Base-by-base conservation (phyloP, 2,113 vertebrate species). In the Caranx melampygus region DNA sequence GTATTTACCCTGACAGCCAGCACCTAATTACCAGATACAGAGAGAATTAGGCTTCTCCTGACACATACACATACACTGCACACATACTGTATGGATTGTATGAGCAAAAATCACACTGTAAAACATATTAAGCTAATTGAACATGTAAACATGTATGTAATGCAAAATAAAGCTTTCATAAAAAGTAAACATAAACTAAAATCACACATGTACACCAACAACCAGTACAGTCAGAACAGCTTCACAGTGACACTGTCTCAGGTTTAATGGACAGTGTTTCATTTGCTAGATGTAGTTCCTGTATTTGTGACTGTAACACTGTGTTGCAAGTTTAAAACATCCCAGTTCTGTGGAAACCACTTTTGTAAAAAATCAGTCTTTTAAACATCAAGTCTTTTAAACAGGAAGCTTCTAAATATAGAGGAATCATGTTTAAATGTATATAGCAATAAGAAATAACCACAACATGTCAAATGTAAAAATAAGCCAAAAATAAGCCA, bases 1-100 rank as follows among this genome's bases (percentile, higher is more conserved):
- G 93, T 95, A 95, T 88, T 96, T 97, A 79, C 97, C 96, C 92
- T 93, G 94, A 75, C 97, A 96, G 90, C 95, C 96, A 61, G 92
- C 90, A 5, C 92, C 97, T 97, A 79, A n/a, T 12, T 49, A 67
- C 1, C 49, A 51, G 79, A 70, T 1, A 79, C 5, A 88, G 20
- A 71, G 7, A 8, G 3, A 33, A 15, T 42, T 3, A 78, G 76
- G 63, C 2, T 35, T 71, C 12, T 10, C 18, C 62, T 60, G 2
- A 35, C 10, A 21, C 11, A 40, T 26, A 26, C 26, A 26, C 26
- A 26, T 26, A 26, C 26, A 26, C 26, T 26, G 26, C 26, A 26
- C 26, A 26, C 26, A 26, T 26, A 26, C 26, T 26, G 18, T n/a
- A 31, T 33, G n/a, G 5, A 20, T 31, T 47, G 4, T 11, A 21